Conservation (phyloP, 2,113 vertebrate species). For the Cebus imitator region DNA sequence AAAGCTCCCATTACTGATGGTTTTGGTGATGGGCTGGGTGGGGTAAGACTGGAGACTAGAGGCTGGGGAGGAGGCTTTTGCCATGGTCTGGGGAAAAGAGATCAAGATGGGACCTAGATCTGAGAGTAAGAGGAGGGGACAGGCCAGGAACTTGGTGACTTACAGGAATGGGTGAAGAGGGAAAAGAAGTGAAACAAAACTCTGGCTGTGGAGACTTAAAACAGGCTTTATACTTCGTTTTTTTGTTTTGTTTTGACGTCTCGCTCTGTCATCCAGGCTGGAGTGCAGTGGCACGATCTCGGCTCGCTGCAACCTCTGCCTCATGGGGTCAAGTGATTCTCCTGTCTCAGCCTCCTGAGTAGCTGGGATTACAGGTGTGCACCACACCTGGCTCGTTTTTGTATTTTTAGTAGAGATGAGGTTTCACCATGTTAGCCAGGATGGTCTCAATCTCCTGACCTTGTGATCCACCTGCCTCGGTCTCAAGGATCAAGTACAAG, state of each 20-base stretch:
- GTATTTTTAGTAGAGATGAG: too few species aligned
- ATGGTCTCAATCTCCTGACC: too few species aligned
- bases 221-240: not conserved
- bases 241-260: not conserved
- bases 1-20: not conserved
- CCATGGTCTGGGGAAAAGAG: not conserved
- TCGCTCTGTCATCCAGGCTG: too few species aligned
- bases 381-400: too few species aligned
- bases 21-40: not conserved
- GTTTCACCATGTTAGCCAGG: too few species aligned
- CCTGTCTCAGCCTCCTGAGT: too few species aligned
- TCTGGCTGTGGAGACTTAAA: rapidly evolving
- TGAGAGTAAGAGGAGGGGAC: rapidly evolving
- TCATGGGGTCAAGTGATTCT: too few species aligned
- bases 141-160: not conserved
- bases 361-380: too few species aligned
- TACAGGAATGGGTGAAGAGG: rapidly evolving
- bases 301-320: too few species aligned
- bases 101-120: not conserved
- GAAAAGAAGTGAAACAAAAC: not conserved
- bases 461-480: too few species aligned
- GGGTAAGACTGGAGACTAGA: too few species aligned
- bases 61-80: not conserved
- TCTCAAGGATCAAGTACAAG: not conserved
- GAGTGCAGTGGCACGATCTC: too few species aligned